Evolutionary conservation across 92 coral and sea anemone genomes (phyloP).

Genomic region (Metridium senile): DNA sequence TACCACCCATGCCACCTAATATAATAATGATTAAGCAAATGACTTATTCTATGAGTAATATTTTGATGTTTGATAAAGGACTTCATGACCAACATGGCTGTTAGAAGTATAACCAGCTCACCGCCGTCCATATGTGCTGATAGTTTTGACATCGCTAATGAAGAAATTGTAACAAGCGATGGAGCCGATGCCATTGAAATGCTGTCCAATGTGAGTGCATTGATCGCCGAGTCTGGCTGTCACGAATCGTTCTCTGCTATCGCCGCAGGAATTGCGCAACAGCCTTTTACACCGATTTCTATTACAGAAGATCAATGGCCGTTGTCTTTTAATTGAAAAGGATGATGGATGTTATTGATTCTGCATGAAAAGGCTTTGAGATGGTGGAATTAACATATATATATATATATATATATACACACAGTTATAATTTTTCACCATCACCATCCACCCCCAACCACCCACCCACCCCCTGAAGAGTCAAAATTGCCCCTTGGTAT

Average conservation of each 20-base stretch:
- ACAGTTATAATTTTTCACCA: too few relatives aligned
- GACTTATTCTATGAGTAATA: slow-evolving; percentile 8
- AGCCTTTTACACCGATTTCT: slow-evolving; percentile 15
- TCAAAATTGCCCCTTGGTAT: too few relatives aligned
- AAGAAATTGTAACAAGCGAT: slow-evolving; percentile 25
- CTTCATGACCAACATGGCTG: slow-evolving; percentile 1
- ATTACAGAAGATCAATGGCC: slow-evolving; percentile 36
- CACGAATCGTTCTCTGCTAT: neutral
- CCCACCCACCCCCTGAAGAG: too few relatives aligned
- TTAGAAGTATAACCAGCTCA: slow-evolving; percentile 16
- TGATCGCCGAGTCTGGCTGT: neutral
- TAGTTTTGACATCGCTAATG: slow-evolving; percentile 25
- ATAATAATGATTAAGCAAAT: too few relatives aligned
- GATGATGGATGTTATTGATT: neutral
- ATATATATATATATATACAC: too few relatives aligned
- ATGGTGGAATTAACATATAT: neutral
- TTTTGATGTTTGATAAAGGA: slow-evolving; percentile 34
- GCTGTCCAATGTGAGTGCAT: slow-evolving; percentile 24
- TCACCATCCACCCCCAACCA: too few relatives aligned
- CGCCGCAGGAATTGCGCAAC: slow-evolving; percentile 1
- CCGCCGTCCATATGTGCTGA: slow-evolving; percentile 34
- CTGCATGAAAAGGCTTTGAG: too few relatives aligned
- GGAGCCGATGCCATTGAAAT: slow-evolving; percentile 18
- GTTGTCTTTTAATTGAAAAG: neutral
- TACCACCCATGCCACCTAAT: too few relatives aligned